Evolutionary conservation across 1,140 invertebrate species (phyloP), one percentile per base, ranked within the genome.

Genomic region (Lucilia sericata): DNA sequence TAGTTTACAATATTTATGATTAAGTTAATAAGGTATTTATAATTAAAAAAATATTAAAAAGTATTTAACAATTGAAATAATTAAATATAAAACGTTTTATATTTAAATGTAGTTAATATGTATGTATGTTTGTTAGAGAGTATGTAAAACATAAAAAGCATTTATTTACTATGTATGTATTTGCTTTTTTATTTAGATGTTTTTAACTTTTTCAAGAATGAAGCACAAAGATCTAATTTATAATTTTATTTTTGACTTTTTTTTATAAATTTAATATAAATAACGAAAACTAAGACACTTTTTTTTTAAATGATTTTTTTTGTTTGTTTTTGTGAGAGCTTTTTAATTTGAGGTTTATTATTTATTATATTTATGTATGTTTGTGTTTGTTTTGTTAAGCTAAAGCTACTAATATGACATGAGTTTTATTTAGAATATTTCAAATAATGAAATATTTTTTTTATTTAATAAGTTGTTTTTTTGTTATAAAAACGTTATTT

Each of bases 221-320:
- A 55, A 55, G 51, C 51, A 55, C 51, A 55, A n/a, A 55, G 7
- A 12, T 55, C 10, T 55, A 55, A 55, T 55, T 55, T 55, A 55
- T 55, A 55, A 30, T 75, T 75, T 75, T 75, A 0, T 30, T 30
- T 55, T 55, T 55, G 51, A 55, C 51, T 55, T 55, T 55, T n/a
- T 55, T 55, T 55, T 42, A 8, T 42, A 42, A 42, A 8, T 7
- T 55, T 55, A 7, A 30, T 30, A 17, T 55, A n/a, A 55, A 55
- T 55, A 55, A 55, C 42, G 51, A 55, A 55, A 55, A 55, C 51
- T 55, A 55, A 55, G 51, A 55, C 51, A 55, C 51, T 36, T 75
- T 75, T 75, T 36, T 75, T 74, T 21, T 3, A 74, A 25, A 75
- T 55, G 17, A 55, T 55, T 55, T 55, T 55, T 55, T 2, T 42